Percentiles rank a stretch among this genome's conserved stretches.
Evolutionary conservation across 1,140 invertebrate genomes (phyloP).

Genomic region (Popillia japonica): DNA sequence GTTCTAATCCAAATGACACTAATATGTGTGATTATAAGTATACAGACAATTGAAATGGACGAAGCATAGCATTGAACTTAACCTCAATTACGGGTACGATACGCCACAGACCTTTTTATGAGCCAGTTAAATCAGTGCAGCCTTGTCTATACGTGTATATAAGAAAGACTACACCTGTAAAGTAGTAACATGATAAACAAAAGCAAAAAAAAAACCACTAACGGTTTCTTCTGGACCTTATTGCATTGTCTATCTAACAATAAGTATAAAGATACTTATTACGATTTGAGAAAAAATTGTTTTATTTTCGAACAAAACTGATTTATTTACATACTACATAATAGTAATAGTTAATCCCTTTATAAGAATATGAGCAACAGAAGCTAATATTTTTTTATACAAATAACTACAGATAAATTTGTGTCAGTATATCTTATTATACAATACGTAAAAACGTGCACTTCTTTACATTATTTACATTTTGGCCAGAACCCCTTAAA

Average conservation of each 20-base stretch:
- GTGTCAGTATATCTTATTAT: too few relatives aligned
- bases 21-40: conserved; percentile 16
- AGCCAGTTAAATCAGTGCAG: neutral
- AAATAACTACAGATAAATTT: too few relatives aligned
- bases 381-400: too few relatives aligned
- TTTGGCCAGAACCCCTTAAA: too few relatives aligned
- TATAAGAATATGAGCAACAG: too few relatives aligned
- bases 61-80: conserved; percentile 23
- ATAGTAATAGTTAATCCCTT: too few relatives aligned
- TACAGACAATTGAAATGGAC: conserved; percentile 16
- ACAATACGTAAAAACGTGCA: too few relatives aligned
- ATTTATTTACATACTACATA: too few relatives aligned
- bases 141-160: neutral
- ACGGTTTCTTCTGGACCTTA: neutral
- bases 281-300: too few relatives aligned
- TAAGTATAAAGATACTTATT: too few relatives aligned
- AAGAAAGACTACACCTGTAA: neutral
- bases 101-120: neutral
- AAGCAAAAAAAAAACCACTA: neutral
- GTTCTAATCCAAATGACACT: conserved; percentile 18
- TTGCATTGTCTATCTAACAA: neutral
- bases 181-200: neutral
- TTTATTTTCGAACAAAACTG: too few relatives aligned
- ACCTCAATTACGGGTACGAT: neutral
- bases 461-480: too few relatives aligned